phyloP scores from a whole-genome alignment of 1,140 invertebrate species.

The Drosophila quadrilineata region DNA sequence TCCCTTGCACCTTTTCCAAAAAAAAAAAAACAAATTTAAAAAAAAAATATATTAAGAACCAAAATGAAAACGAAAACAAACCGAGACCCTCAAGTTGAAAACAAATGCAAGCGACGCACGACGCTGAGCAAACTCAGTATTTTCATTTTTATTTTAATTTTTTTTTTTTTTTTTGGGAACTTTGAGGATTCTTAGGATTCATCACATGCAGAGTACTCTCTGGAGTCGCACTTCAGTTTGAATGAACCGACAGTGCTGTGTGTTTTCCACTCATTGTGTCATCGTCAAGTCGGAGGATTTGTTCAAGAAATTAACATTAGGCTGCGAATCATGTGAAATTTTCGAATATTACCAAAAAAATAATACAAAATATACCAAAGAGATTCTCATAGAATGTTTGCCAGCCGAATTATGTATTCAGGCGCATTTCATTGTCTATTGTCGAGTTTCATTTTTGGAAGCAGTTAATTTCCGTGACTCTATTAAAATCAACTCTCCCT shows the following conservation, averaged over 20 bases:
- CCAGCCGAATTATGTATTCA: not conserved
- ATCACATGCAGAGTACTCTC: conserved; percentile 20
- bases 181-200: too few relatives aligned
- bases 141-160: too few relatives aligned
- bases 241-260: conserved; percentile 17
- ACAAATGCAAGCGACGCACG: conserved; percentile 58
- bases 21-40: conserved; percentile 18
- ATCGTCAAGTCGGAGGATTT: conserved; percentile 64
- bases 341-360: too few relatives aligned
- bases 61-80: conserved; percentile 21
- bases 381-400: too few relatives aligned
- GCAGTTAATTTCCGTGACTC: conserved; percentile 25
- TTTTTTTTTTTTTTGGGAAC: too few relatives aligned
- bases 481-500: conserved; percentile 48
- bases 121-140: conserved; percentile 59
- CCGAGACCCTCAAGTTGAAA: too few relatives aligned
- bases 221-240: conserved; percentile 10
- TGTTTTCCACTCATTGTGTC: conserved; percentile 52
- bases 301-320: conserved; percentile 70
- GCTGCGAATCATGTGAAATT: not conserved
- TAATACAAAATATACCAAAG: too few relatives aligned
- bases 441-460: not conserved
- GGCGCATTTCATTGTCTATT: not conserved
- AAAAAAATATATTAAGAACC: too few relatives aligned
- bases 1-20: conserved; percentile 36